Base-by-base conservation (phyloP, 2,888 invertebrate species). In the Lithophane socia region DNA sequence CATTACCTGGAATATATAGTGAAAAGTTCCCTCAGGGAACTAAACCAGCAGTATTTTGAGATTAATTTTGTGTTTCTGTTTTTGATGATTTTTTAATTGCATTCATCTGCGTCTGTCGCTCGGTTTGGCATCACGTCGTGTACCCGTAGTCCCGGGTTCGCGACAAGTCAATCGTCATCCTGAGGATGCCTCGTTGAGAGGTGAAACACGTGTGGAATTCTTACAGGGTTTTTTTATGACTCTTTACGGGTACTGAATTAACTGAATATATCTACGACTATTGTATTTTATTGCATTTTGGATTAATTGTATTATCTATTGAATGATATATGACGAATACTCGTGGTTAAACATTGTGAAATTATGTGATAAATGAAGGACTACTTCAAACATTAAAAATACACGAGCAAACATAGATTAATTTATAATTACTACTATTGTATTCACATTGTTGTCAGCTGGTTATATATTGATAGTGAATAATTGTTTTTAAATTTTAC, bases 361-460 rank as follows among this genome's bases (percentile, higher is more conserved):
- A 67, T 77, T 29, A 7, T 52, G 18, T 12, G 44, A 77, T 52
- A 44, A 68, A 44, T 4, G 29, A 60, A 44, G 52, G 7, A 75
- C 44, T 60, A 52, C n/a, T 73, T 24, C 42, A 24, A 49, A 24
- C 47, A 49, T 37, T 49, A 56, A 37, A 37, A 24, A 1, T 47
- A 21, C 49, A 13, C 7, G 7, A 54, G 24, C 69, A 77, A 54
- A 47, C 12, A 47, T 74, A 64, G 18, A 75, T 63, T 63, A n/a
- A 37, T 24, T 21, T 37, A 24, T 47, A 74, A 78, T 69, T 49
- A 47, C 24, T 54, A 49, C 24, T 54, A 49, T 63, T 69, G 78
- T 69, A 78, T 69, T 47, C n/a, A 77, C 44, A 24, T 78, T 61
- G 44, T 61, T 37, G 77, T 42, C 47, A 69, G 9, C 24, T 61